Evolutionary conservation across 1,140 invertebrate genomes (phyloP).

Genomic region (Drosophila subpulchrella): DNA sequence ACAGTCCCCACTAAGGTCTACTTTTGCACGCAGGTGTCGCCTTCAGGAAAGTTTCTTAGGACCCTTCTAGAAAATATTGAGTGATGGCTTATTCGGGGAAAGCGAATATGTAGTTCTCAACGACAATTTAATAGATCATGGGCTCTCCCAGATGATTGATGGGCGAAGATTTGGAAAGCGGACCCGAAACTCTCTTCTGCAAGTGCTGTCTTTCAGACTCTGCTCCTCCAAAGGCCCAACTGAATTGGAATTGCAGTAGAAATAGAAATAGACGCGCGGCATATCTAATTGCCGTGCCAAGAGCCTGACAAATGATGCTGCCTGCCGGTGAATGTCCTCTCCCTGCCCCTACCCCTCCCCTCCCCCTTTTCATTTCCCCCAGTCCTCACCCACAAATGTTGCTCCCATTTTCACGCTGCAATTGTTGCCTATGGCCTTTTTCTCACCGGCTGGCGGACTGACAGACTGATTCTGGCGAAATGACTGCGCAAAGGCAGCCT

Average conservation of each 20-base stretch:
- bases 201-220: background rate
- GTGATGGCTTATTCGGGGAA: constrained; percentile 9
- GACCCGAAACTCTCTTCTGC: background rate
- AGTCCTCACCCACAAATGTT: background rate
- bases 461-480: constrained; percentile 52
- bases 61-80: constrained; percentile 8
- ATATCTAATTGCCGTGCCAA: constrained; percentile 77
- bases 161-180: constrained; percentile 2
- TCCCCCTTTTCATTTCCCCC: background rate
- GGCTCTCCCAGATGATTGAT: constrained; percentile 26
- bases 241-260: constrained; percentile 15
- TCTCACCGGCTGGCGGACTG: constrained; percentile 16
- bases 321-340: constrained; percentile 23
- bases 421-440: constrained; percentile 62
- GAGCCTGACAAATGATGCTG: constrained; percentile 80
- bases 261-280: constrained; percentile 58
- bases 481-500: constrained; percentile 50
- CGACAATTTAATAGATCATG: constrained; percentile 6
- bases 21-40: constrained; percentile 20
- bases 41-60: background rate
- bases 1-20: constrained; percentile 23
- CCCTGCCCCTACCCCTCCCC: too few relatives aligned
- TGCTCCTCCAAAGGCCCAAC: background rate
- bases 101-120: background rate
- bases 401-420: constrained; percentile 47